Base-by-base conservation (phyloP, 2,888 invertebrate species). In the Drymonia ruficornis region DNA sequence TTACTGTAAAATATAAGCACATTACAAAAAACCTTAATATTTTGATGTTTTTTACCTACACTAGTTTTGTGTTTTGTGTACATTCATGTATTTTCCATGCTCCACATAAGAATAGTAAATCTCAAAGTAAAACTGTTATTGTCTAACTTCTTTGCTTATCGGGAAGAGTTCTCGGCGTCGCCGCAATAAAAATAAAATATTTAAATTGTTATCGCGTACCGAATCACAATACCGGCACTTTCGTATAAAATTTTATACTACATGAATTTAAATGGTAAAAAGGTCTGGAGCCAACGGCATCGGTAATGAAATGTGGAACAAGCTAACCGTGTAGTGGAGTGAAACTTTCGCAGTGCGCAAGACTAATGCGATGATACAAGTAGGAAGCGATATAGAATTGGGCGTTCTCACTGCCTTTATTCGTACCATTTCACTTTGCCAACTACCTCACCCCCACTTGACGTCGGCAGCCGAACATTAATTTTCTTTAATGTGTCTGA, bases 401-500 rank as follows among this genome's bases (percentile, higher is more conserved):
- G 84, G 82, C 77, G 75, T 80, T 86, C 80, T 74, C 77, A 67
- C 70, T 63, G 85, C 80, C 76, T 86, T 86, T 85, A 87, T 87
- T 82, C 87, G 81, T 86, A 69, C 87, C 87, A 87, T 90, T 91
- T 88, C 88, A 89, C 89, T 87, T 87, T 86, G 87, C 89, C 87
- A 89, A 86, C 87, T 86, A 84, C 84, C 83, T 83, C 78, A 75
- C 87, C 81, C 76, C 83, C 79, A 84, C 87, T 90, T 88, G 89
- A 89, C 86, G 89, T 83, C 80, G 86, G 86, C 82, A 89, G 87
- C 87, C 86, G 88, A 90, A 90, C 92, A 91, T 91, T 91, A 91
- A 92, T 91, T 91, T 91, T 90, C 91, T 90, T 91, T 91, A 91
- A 92, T 91, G 91, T 91, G 90, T 87, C 89, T 89, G 89, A 90